Evolutionary conservation across 2,113 vertebrate species (phyloP).

Genomic region (Pseudonaja textilis): DNA sequence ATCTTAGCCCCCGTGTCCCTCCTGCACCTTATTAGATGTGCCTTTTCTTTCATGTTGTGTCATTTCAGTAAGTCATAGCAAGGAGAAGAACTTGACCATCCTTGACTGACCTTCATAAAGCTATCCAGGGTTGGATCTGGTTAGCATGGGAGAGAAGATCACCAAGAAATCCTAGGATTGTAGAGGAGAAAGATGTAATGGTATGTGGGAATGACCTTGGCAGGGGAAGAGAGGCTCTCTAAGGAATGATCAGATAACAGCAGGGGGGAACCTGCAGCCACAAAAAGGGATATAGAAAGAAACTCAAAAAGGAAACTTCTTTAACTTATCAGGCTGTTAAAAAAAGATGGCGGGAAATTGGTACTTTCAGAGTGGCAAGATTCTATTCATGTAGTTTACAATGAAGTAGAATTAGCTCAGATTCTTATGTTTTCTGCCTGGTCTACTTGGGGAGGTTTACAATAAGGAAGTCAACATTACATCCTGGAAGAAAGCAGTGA

Average conservation of each 20-base stretch:
- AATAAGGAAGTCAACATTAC: not conserved
- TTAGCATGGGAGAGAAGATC: not conserved
- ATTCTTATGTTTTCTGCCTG: too few species aligned
- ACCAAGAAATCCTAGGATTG: not conserved
- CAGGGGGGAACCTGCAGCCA: not conserved
- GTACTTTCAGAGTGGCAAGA: not conserved
- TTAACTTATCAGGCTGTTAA: not conserved
- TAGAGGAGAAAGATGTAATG: not conserved
- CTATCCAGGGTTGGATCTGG: not conserved
- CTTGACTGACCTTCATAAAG: not conserved
- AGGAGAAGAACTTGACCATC: not conserved
- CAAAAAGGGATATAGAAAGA: not conserved
- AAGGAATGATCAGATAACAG: not conserved
- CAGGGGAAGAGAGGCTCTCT: not conserved
- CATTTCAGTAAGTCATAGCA: not conserved
- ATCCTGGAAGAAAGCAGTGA: not conserved
- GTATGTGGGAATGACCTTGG: not conserved
- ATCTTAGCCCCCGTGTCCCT: too few species aligned
- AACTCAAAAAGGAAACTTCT: not conserved
- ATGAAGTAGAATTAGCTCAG: not conserved
- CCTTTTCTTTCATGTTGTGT: not conserved
- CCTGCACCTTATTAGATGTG: not conserved
- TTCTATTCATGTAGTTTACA: not conserved
- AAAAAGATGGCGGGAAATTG: not conserved
- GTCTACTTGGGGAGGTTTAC: too few species aligned